Evolutionary conservation across 2,797 vertebrate genomes (phyloP), one percentile per base, ranked within the genome.

Genomic region (Spinus pinus): DNA sequence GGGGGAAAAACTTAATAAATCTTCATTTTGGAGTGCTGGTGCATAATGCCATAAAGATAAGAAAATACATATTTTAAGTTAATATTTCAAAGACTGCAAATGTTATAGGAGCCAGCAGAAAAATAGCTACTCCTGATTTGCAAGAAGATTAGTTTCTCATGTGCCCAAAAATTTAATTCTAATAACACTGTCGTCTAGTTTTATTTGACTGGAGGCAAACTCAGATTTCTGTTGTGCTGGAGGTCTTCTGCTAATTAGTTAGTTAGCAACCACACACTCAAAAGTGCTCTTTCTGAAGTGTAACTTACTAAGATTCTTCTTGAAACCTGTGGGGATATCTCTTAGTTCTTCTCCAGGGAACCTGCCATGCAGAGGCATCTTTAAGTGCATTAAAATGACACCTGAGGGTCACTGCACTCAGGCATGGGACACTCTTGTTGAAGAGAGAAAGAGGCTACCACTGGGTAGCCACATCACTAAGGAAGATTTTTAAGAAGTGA

Each of bases 151-250:
- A 7, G 20, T 77, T 66, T 91, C 13, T 56, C 9, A 12, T 51
- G 7, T 62, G 27, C 74, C 39, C 22, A 51, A 37, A 93, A 44
- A 44, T 39, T 39, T 39, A 39, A 49, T 62, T 93, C 16, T 71
- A 28, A 18, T 78, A 60, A 90, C 33, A 47, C 3, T 35, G 1
- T 54, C 12, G 4, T 78, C 51, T 58, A 5, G 6, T 91, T 73
- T 47, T 56, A 31, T 78, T 91, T 78, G 65, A 50, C 23, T 64
- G 33, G 13, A 73, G 57, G 35, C 42, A 86, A 64, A 73, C 6
- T 39, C 1, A 0, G 3, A 22, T 25, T 91, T 80, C 2, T 0
- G 6, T 51, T 31, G 5, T 11, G 44, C 50, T 84, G 20, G 66
- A 70, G 41, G 20, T 85, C 9, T 81, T 66, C 22, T 75, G 39